Conservation (phyloP, 2,797 vertebrate genomes). For the Toxotes lorentzi region DNA sequence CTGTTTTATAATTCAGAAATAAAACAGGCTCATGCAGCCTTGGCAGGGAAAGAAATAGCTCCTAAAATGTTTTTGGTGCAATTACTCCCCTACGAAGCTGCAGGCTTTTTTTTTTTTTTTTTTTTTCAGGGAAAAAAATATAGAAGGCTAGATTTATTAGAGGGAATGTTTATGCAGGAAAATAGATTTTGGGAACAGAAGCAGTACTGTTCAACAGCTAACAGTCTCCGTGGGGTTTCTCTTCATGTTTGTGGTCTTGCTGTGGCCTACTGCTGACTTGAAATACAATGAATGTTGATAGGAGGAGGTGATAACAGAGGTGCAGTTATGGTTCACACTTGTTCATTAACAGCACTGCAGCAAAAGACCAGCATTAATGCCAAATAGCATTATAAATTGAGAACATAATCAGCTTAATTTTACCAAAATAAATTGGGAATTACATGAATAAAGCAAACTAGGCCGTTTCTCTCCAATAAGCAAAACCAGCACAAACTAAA, state of each 20-base stretch:
- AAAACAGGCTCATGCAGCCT: constrained; percentile 20
- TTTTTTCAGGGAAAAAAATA: constrained; percentile 40
- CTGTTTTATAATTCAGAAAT: constrained; percentile 31
- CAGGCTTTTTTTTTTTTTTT: constrained; percentile 34
- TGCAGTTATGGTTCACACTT: constrained; percentile 7
- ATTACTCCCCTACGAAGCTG: constrained; percentile 51
- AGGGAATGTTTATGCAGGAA: constrained; percentile 45
- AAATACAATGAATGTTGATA: constrained; percentile 54
- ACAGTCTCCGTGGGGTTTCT: constrained; percentile 56
- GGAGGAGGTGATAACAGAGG: constrained; percentile 29
- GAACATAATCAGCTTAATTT: constrained; percentile 4
- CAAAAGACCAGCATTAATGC: background rate
- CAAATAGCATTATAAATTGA: constrained; percentile 24
- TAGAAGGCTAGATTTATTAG: constrained; percentile 57
- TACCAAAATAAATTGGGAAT: background rate
- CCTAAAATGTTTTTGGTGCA: constrained; percentile 49
- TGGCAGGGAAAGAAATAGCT: constrained; percentile 46
- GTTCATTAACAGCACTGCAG: constrained; percentile 17
- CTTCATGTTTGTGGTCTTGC: constrained; percentile 42
- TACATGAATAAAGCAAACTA: constrained; percentile 16
- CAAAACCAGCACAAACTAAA: constrained; percentile 1
- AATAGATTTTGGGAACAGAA: constrained; percentile 56
- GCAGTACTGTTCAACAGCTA: constrained; percentile 42
- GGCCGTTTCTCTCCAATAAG: background rate
- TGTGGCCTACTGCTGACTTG: constrained; percentile 50